These are phyloP conservation scores for Chelon auratus DNA, from an alignment of 2,797 vertebrate genomes.

Conservation along the genomic window DNA sequence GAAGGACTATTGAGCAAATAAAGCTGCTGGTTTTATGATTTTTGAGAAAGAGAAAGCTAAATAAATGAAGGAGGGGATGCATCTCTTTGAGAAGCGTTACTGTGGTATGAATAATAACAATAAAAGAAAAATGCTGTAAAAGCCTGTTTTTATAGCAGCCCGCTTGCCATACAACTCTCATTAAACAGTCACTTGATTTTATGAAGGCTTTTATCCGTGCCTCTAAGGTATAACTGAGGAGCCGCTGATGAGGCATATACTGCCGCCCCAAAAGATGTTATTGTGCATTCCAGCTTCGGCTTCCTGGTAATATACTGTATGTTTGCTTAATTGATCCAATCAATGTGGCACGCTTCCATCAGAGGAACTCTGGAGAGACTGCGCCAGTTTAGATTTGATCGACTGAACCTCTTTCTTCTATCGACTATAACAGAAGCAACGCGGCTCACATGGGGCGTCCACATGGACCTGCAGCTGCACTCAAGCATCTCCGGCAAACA, in stretches of 20 bases:
- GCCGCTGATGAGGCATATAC: conserved; percentile 37
- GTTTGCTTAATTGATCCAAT: conserved; percentile 67
- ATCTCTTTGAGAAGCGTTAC: conserved; percentile 23
- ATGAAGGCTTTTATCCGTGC: conserved; percentile 52
- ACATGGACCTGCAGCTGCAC: conserved; percentile 31
- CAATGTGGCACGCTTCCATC: conserved; percentile 44
- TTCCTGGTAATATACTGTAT: conserved; percentile 35
- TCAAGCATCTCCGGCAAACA: conserved; percentile 57
- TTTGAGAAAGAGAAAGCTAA: conserved; percentile 6
- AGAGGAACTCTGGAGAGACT: conserved; percentile 35
- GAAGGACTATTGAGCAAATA: conserved; percentile 26
- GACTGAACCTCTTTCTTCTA: conserved; percentile 34
- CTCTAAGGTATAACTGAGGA: conserved; percentile 40
- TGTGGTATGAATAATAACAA: conserved; percentile 16
- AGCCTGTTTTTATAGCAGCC: conserved; percentile 38
- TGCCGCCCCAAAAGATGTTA: conserved; percentile 32
- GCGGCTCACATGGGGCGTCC: conserved; percentile 14
- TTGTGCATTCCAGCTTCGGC: conserved; percentile 24
- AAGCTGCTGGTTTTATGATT: conserved; percentile 23
- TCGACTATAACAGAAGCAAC: conserved; percentile 9
- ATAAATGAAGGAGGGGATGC: conserved; percentile 22
- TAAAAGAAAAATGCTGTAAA: conserved; percentile 25
- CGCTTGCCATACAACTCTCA: conserved; percentile 49
- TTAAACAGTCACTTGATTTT: conserved; percentile 72
- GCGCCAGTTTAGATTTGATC: conserved; percentile 51